Base-by-base conservation (phyloP, 2,797 vertebrate genomes). In the Sparidentex hasta region DNA sequence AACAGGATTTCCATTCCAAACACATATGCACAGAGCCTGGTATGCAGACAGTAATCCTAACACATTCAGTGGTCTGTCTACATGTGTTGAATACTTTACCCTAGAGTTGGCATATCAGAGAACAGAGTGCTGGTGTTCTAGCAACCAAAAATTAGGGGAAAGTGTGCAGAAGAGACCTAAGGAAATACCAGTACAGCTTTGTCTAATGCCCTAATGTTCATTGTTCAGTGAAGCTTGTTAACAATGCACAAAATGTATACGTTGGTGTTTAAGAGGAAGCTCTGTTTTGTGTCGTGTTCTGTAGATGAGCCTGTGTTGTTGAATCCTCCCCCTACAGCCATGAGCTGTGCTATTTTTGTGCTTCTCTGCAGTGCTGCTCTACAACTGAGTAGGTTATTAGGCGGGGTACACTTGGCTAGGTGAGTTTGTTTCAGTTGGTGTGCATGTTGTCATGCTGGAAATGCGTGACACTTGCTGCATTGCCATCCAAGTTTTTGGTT, bases 281-380 rank as follows among this genome's bases (percentile, higher is more conserved):
- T 71, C 25, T 65, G 47, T 57, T 74, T 54, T 67, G 43, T 61
- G 43, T 65, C 44, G 27, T 73, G 54, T 55, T 84, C 52, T 64
- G n/a, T 25, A 63, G 67, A 63, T 59, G 33, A 78, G 66, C 46
- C 14, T 68, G 64, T 67, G 65, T 55, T 81, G 47, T 75, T 61
- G n/a, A 83, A 47, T 78, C 73, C 9, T 50, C 59, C 74, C 81
- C 78, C 84, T 71, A 38, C 59, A 80, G 78, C 74, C 33, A 55
- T 23, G 41, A 82, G 71, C 86, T 21, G 51, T 83, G 69, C 88
- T 91, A 90, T 91, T 91, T 88, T 79, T 66, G 83, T 88, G 78
- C 64, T 65, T 67, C 73, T 81, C 82, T 83, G 78, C 86, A 88
- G 74, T 83, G 85, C 80, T 86, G 81, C 82, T 78, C 65, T 66